These are phyloP conservation scores for Drosophila niveifrons DNA, from an alignment of 2,888 invertebrate genomes.

Conservation along the genomic window DNA sequence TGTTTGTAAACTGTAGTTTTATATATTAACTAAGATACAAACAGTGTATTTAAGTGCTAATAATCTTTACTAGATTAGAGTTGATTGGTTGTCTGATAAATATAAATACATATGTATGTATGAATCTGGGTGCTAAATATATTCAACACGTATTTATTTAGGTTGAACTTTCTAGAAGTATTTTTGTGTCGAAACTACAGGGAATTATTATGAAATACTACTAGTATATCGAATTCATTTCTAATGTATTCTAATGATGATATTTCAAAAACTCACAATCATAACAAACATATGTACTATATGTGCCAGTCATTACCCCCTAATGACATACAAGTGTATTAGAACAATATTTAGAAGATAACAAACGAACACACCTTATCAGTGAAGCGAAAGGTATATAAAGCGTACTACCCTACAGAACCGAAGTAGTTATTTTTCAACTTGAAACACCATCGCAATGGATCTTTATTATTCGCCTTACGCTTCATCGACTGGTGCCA, in stretches of 20 bases:
- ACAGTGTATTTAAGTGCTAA: too few species aligned
- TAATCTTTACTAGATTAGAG: too few species aligned
- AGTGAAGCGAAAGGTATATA: constrained; percentile 16
- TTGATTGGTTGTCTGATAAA: not conserved
- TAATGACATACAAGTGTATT: too few species aligned
- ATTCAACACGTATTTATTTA: not conserved
- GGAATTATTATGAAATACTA: too few species aligned
- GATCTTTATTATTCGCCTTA: constrained; percentile 88
- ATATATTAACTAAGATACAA: too few species aligned
- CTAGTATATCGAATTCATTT: too few species aligned
- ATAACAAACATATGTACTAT: not conserved
- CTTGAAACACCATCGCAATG: constrained; percentile 68
- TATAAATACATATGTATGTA: not conserved
- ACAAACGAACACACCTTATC: constrained; percentile 13
- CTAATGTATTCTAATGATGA: too few species aligned
- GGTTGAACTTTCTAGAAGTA: not conserved
- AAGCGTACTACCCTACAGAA: not conserved
- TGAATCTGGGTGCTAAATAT: not conserved
- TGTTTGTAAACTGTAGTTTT: too few species aligned
- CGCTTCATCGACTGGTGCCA: constrained; percentile 88
- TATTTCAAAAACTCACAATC: too few species aligned
- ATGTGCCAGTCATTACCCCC: too few species aligned
- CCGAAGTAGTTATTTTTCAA: constrained; percentile 2
- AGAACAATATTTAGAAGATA: too few species aligned
- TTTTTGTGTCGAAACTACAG: not conserved